These are phyloP conservation scores for Psix sp. DNA, from an alignment of 1,140 invertebrate species.

Conservation along the genomic window DNA sequence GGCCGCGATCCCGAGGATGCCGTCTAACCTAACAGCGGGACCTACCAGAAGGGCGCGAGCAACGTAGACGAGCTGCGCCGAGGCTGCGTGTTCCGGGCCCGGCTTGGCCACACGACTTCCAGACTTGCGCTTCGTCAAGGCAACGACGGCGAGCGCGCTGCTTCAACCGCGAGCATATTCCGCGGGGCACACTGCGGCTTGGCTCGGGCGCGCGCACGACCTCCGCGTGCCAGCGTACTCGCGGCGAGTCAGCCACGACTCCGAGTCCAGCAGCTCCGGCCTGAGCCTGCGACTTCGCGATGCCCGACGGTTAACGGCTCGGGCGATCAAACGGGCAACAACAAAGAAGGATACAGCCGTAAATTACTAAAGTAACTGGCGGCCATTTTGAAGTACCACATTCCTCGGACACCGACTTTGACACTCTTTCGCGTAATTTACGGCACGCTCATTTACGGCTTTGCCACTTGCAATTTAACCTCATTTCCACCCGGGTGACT, in stretches of 20 bases:
- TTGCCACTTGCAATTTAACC: too few relatives aligned
- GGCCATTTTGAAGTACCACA: slow-evolving; percentile 79
- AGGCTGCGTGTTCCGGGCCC: neutral
- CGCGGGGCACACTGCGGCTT: slow-evolving; percentile 49
- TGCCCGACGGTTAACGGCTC: slow-evolving; percentile 44
- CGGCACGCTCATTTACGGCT: too few relatives aligned
- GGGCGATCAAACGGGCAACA: slow-evolving; percentile 71
- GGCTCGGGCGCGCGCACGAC: slow-evolving; percentile 36
- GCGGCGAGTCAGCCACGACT: slow-evolving; percentile 39
- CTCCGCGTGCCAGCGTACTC: slow-evolving; percentile 14
- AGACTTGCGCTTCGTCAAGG: neutral
- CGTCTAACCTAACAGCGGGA: slow-evolving; percentile 25
- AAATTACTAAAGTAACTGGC: slow-evolving; percentile 78
- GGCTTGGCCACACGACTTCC: neutral
- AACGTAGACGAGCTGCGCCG: neutral
- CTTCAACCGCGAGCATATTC: slow-evolving; percentile 63
- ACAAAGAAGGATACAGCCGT: slow-evolving; percentile 76
- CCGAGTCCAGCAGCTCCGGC: slow-evolving; percentile 41
- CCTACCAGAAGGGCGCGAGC: slow-evolving; percentile 3
- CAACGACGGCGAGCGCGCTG: slow-evolving; percentile 12
- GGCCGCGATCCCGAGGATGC: slow-evolving; percentile 3
- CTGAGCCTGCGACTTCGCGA: slow-evolving; percentile 51
- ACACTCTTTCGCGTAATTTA: slow-evolving; percentile 52
- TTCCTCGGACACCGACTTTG: slow-evolving; percentile 72
- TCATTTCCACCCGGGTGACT: too few relatives aligned